Evolutionary conservation across 2,797 vertebrate species (phyloP).

Genomic region (Cossypha heuglini): DNA sequence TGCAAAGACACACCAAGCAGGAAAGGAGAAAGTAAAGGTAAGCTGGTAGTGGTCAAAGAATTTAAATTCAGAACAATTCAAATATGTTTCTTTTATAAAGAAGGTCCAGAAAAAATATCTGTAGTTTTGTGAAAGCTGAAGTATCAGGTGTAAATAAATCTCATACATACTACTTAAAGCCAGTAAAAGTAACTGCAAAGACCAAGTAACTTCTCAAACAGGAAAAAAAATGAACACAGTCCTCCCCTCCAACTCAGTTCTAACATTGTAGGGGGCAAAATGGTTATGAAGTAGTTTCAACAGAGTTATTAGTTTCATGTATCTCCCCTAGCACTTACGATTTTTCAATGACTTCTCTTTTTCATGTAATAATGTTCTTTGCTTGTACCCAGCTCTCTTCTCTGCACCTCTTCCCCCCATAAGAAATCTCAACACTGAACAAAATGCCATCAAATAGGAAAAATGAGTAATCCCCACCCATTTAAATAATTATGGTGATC

Average conservation of each 20-base stretch:
- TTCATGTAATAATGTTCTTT: not conserved
- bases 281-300: not conserved
- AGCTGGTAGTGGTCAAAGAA: not conserved
- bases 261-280: not conserved
- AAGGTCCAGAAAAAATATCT: not conserved
- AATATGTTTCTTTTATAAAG: not conserved
- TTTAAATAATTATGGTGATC: not conserved
- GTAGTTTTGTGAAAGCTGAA: not conserved
- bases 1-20: not conserved
- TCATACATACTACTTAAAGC: not conserved
- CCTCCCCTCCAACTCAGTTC: not conserved
- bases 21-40: not conserved
- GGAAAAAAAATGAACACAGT: not conserved
- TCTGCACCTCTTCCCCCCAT: accelerated
- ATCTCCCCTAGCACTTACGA: not conserved
- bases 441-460: not conserved
- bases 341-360: not conserved
- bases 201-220: not conserved
- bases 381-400: not conserved
- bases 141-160: not conserved
- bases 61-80: not conserved
- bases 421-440: not conserved
- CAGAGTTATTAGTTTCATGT: not conserved
- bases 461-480: not conserved
- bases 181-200: not conserved